Conservation (phyloP, 2,113 vertebrate species). For the Tricholaema leucomelas region DNA sequence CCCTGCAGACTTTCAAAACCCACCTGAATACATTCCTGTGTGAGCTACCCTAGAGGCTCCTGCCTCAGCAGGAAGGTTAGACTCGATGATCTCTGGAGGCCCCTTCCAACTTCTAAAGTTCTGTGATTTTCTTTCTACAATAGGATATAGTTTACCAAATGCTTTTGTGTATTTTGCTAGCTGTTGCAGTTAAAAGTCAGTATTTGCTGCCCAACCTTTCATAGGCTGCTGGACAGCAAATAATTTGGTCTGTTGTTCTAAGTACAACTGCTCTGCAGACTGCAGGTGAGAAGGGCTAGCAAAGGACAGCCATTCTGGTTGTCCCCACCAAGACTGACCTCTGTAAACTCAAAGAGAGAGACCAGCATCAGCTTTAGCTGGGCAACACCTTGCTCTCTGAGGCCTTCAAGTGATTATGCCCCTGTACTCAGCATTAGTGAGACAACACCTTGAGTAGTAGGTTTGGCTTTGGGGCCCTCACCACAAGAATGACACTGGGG, state of each 20-base stretch:
- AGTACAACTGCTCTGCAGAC: not conserved
- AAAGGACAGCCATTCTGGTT: not conserved
- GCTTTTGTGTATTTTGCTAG: not conserved
- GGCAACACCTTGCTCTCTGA: rapidly evolving
- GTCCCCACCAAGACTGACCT: not conserved
- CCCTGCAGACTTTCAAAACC: too few species aligned
- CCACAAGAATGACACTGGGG: too few species aligned
- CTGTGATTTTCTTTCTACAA: not conserved
- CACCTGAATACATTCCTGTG: too few species aligned
- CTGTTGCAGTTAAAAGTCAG: not conserved
- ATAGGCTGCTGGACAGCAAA: too few species aligned
- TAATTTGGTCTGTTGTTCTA: not conserved
- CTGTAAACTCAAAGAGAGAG: rapidly evolving
- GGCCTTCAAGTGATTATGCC: not conserved
- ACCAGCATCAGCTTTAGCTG: rapidly evolving
- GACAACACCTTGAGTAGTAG: too few species aligned
- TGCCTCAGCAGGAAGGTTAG: too few species aligned
- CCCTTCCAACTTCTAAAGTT: too few species aligned
- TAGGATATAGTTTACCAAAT: not conserved
- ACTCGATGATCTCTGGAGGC: too few species aligned
- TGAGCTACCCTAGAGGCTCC: too few species aligned
- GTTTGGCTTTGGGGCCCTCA: too few species aligned
- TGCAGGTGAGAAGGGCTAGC: not conserved
- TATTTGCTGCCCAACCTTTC: not conserved
- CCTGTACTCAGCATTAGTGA: too few species aligned